Base-by-base conservation (phyloP, 1,140 invertebrate species). In the Oscheius sp. region DNA sequence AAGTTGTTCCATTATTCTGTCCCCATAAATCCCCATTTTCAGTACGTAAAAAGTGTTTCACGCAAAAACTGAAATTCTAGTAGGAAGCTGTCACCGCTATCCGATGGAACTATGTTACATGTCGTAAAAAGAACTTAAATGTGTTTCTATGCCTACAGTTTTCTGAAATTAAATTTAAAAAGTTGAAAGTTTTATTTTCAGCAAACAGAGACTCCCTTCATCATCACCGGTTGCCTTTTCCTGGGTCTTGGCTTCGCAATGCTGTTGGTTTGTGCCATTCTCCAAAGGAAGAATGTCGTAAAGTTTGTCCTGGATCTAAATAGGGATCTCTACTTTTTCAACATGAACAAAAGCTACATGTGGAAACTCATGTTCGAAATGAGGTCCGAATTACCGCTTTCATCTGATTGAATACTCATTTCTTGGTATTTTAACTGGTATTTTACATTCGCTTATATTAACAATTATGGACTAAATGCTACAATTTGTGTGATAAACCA, bases 151-250 rank as follows among this genome's bases (percentile, higher is more conserved):
- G n/a, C n/a, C n/a, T n/a, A n/a, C n/a, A n/a, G n/a, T n/a, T n/a
- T n/a, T n/a, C n/a, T n/a, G n/a, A n/a, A n/a, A n/a, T n/a, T n/a
- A 3, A 66, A 61, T 36, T 2, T 3, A 23, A 29, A 36, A 10
- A 68, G 15, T 34, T 49, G 45, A 68, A 31, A 31, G n/a, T 66
- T 3, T 42, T 49, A 23, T 38, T 74, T 74, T 46, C 72, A 74
- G 72, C 64, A 74, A 61, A 46, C 46, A 45, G 49, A 74, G 34
- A 42, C 64, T 10, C 20, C 49, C 7, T 74, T 74, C 32, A 42
- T 74, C 26, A 74, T 75, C 10, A 71, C 74, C n/a, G 74, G 74
- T 31, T 75, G 74, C 52, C 36, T 75, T 1, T 75, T 75, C 62
- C 58, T 75, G 2, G 74, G 74, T 18, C 7, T 75, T 45, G 74